A percentile compares a stretch with the other conserved stretches of the same genome.
These are phyloP conservation scores for Eulemur rubriventer DNA, from an alignment of 2,797 vertebrate genomes.

Conservation along the genomic window DNA sequence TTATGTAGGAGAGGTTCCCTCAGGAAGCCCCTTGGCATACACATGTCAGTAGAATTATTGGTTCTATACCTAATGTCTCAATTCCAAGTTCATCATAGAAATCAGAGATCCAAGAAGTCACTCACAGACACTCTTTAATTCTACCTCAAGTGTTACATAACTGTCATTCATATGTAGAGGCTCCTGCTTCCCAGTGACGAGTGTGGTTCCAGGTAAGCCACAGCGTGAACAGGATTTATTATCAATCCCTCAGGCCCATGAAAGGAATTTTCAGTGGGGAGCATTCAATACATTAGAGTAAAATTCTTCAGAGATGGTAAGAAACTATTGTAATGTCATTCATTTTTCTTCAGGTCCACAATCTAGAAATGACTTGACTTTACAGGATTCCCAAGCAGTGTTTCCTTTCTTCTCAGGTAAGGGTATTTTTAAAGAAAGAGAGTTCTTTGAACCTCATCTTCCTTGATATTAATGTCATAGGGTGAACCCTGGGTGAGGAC, in stretches of 20 bases:
- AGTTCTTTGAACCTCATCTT: neutral
- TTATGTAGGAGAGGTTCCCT: too few relatives aligned
- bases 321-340: neutral
- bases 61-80: neutral
- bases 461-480: neutral
- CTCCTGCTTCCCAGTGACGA: neutral
- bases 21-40: neutral
- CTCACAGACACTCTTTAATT: neutral
- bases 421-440: neutral
- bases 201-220: neutral
- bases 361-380: neutral
- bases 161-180: neutral
- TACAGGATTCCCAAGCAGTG: neutral
- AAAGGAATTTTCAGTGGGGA: neutral
- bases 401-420: neutral
- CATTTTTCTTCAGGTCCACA: conserved; percentile 26
- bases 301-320: neutral
- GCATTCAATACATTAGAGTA: neutral
- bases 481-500: neutral
- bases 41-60: neutral
- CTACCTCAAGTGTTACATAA: neutral
- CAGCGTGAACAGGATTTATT: neutral
- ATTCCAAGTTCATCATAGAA: neutral
- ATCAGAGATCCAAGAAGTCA: neutral
- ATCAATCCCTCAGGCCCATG: neutral